A percentile compares a stretch with the other conserved stretches of the same genome.
phyloP scores from a whole-genome alignment of 2,797 vertebrate species.

The Mormyrops attenuatus region DNA sequence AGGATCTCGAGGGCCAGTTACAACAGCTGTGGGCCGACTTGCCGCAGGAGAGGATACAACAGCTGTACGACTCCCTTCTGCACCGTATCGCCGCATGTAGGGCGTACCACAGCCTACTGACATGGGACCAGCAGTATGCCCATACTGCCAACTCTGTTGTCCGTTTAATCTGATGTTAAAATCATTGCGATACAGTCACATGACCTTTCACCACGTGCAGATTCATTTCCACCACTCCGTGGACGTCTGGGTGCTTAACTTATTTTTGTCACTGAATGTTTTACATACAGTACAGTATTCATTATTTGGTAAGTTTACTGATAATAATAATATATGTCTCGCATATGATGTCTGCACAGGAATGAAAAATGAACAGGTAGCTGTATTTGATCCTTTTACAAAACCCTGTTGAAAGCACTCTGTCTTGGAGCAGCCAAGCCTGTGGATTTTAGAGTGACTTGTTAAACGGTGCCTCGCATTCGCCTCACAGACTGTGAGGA shows the following conservation, averaged over 20 bases:
- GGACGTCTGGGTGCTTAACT: neutral
- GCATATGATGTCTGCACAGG: neutral
- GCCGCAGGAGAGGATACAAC: neutral
- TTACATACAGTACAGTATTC: neutral
- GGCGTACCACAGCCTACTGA: neutral
- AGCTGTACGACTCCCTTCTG: neutral
- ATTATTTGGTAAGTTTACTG: neutral
- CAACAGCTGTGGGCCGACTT: neutral
- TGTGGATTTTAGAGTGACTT: neutral
- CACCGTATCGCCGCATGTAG: neutral
- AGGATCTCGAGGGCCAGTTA: too few relatives aligned
- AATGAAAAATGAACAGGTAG: neutral
- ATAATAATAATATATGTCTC: neutral
- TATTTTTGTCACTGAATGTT: neutral
- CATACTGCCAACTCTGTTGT: neutral
- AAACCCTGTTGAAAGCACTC: neutral
- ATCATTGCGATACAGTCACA: neutral
- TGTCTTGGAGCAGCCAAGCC: neutral
- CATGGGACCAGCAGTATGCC: neutral
- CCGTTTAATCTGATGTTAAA: neutral
- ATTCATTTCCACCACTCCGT: neutral
- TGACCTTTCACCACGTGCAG: neutral
- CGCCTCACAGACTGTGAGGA: neutral
- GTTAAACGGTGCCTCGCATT: neutral
- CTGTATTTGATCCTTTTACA: neutral